Base-by-base conservation (phyloP, 2,888 invertebrate species). In the Danaus chrysippus region DNA sequence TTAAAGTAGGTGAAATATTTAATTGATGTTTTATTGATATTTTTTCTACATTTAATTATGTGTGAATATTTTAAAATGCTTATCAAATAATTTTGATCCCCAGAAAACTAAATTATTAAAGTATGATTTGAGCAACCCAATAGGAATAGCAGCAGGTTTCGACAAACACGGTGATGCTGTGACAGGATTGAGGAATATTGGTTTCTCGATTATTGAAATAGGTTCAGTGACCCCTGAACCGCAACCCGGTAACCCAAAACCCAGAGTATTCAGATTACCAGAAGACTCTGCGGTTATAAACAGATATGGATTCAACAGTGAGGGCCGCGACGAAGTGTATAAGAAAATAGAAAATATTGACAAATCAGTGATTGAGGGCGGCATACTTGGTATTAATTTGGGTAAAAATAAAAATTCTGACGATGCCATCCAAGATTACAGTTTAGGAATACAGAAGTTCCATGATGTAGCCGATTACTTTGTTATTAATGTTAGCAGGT, bases 91-190 rank as follows among this genome's bases (percentile, higher is more conserved):
- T 44, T 1, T 56, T 62, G 58, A 42, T 66, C 68, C 72, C 52
- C 82, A 96, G 96, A 92, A 92, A 78, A 94, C 95, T 0, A 92
- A 88, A 59, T 89, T 98, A 55, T 95, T 96, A 81, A 93, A 93
- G 19, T 91, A 93, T 66, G 82, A 94, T 12, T 93, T 99, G 66
- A 90, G 92, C 60, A 99, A 98, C 89, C 99, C 99, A 0, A 86
- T 99, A 72, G 99, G 99, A n/a, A 94, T 99, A 76, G 99, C 99
- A 34, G 99, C 99, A 62, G 99, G 99, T 8, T 99, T 99, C 88
- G 99, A 99, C 84, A 99, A 99, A 84, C 95, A 99, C 86, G 99
- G 95, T 8, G 98, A 99, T 90, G 98, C 97, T 19, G 92, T 98
- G 1, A 84, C 93, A 73, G 96, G 97, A 0, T 86, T 99, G 46